A percentile compares a stretch with the other conserved stretches of the same genome.
These are phyloP conservation scores for Melanotaenia duboulayi DNA, from an alignment of 2,113 vertebrate species.

Conservation along the genomic window DNA sequence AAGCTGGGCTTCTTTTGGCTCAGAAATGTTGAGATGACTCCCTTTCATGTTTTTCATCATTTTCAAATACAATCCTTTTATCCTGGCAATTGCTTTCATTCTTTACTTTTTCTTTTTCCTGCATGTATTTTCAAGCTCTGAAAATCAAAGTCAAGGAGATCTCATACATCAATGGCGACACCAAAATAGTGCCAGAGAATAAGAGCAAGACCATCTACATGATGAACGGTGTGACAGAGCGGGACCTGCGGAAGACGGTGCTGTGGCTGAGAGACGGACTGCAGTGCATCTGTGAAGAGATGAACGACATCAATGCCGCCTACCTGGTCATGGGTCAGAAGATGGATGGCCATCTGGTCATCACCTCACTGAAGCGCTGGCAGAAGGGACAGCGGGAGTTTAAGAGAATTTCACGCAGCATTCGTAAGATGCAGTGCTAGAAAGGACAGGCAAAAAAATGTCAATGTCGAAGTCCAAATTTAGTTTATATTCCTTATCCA, in stretches of 20 bases:
- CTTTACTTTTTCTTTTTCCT: constrained; percentile 16
- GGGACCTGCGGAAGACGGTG: constrained; percentile 91
- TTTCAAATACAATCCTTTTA: not conserved
- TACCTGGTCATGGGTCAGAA: constrained; percentile 99
- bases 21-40: not conserved
- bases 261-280: constrained; percentile 96
- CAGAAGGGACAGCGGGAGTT: constrained; percentile 95
- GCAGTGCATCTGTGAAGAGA: constrained; percentile 96
- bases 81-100: not conserved
- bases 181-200: constrained; percentile 95
- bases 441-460: not conserved
- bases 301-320: constrained; percentile 95
- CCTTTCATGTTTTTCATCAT: too few species aligned
- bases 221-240: constrained; percentile 92
- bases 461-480: constrained; percentile 17
- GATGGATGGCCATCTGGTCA: constrained; percentile 93
- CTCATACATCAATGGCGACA: constrained; percentile 96
- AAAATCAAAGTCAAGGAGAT: constrained; percentile 99
- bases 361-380: constrained; percentile 97
- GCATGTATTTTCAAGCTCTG: constrained; percentile 81
- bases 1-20: not conserved
- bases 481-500: not conserved
- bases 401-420: constrained; percentile 96
- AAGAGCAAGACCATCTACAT: constrained; percentile 99
- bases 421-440: constrained; percentile 96